Evolutionary conservation across 2,888 invertebrate genomes (phyloP).

Genomic region (Linnaemya vulpina): DNA sequence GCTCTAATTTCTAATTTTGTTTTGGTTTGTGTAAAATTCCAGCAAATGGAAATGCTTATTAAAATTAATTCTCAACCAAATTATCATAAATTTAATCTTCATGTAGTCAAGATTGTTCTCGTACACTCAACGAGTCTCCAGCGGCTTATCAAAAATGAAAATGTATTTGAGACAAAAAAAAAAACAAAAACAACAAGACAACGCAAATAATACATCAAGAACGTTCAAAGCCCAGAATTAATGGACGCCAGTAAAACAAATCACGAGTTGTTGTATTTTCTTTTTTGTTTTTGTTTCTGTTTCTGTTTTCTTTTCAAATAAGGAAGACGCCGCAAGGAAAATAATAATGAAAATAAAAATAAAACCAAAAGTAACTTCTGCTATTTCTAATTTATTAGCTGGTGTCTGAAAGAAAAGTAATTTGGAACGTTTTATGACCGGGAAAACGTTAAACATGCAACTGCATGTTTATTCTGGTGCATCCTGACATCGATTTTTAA

Average conservation of each 20-base stretch:
- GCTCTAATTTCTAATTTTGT: neutral
- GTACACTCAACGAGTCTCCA: constrained; percentile 10
- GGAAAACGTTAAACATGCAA: too few species aligned
- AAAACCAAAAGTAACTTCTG: neutral
- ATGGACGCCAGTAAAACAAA: neutral
- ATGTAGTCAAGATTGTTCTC: constrained; percentile 10
- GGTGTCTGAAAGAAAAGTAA: too few species aligned
- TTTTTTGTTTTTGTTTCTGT: too few species aligned
- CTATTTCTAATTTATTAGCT: neutral
- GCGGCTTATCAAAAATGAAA: constrained; percentile 42
- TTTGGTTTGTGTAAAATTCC: neutral
- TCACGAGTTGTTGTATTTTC: neutral
- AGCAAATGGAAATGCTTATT: constrained; percentile 19
- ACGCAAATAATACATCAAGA: constrained; percentile 14
- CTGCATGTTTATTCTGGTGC: too few species aligned
- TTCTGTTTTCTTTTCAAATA: neutral
- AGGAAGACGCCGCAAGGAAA: constrained; percentile 1
- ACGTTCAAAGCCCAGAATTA: neutral
- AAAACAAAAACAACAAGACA: neutral
- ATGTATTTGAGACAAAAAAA: neutral
- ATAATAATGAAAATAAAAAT: neutral
- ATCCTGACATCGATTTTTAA: too few species aligned
- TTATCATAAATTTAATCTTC: constrained; percentile 50
- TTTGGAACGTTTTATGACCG: too few species aligned
- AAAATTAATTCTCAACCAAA: constrained; percentile 34